Evolutionary conservation across 2,113 vertebrate species (phyloP).

Genomic region (Entomyzon cyanotis): DNA sequence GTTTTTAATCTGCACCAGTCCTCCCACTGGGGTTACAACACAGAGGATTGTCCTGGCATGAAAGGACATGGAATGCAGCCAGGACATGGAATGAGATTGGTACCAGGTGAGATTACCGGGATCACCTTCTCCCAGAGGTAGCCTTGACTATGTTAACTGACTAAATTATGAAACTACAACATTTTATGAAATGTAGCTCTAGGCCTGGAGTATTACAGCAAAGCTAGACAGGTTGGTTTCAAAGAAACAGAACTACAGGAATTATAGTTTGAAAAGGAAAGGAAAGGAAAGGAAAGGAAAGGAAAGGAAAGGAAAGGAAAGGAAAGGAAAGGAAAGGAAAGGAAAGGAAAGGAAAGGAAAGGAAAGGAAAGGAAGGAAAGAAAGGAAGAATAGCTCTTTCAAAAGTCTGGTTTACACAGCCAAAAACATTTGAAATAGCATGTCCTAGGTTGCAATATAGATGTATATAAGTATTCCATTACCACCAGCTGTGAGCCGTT

Average conservation of each 20-base stretch:
- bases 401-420: not conserved
- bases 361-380: not conserved
- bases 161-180: not conserved
- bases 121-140: not conserved
- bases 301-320: too few species aligned
- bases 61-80: not conserved
- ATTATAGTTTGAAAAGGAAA: too few species aligned
- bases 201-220: not conserved
- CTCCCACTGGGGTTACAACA: not conserved
- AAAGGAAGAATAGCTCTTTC: not conserved
- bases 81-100: not conserved
- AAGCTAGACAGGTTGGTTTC: not conserved
- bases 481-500: too few species aligned
- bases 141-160: not conserved
- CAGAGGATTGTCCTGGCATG: not conserved
- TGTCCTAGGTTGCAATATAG: too few species aligned
- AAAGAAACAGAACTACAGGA: not conserved
- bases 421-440: not conserved
- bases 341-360: too few species aligned
- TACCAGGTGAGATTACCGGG: not conserved
- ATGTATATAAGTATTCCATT: too few species aligned
- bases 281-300: too few species aligned
- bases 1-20: not conserved
- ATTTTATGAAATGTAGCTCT: not conserved
- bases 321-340: too few species aligned